These are phyloP conservation scores for Seladonia tumulorum DNA, from an alignment of 2,888 invertebrate genomes.

Conservation along the genomic window DNA sequence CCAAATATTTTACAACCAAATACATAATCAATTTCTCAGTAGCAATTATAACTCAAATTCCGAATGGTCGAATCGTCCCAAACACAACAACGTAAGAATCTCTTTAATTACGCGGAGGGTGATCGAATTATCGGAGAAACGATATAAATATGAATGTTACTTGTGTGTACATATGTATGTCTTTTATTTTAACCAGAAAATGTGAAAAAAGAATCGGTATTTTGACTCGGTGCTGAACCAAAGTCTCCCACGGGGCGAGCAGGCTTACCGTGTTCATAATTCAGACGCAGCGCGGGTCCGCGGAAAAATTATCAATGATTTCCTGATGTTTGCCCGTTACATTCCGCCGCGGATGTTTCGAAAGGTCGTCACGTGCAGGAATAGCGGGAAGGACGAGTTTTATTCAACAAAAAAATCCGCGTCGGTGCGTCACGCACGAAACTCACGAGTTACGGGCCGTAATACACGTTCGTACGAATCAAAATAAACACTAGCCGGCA, in stretches of 20 bases:
- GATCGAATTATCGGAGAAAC: no score
- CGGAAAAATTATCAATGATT: conserved; percentile 58
- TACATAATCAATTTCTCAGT: no score
- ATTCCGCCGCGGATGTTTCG: conserved; percentile 63
- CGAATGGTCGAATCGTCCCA: no score
- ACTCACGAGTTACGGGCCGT: conserved; percentile 42
- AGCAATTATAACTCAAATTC: no score
- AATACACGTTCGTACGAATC: conserved; percentile 27
- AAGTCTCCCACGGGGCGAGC: conserved; percentile 1
- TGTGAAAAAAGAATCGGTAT: no score
- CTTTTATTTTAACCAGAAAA: no score
- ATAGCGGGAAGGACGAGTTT: conserved; percentile 64
- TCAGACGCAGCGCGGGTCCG: conserved; percentile 28
- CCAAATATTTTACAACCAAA: no score
- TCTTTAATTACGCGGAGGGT: no score
- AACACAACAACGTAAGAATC: no score
- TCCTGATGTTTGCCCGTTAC: conserved; percentile 63
- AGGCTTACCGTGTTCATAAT: conserved; percentile 36
- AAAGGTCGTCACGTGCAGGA: conserved; percentile 58
- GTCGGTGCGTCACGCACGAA: conserved; percentile 45
- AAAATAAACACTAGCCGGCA: conserved; percentile 55
- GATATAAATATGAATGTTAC: no score
- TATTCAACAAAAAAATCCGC: conserved; percentile 42
- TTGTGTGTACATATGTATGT: no score
- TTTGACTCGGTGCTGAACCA: background rate